phyloP scores from a whole-genome alignment of 2,113 vertebrate species.

The Spilogale gracilis region DNA sequence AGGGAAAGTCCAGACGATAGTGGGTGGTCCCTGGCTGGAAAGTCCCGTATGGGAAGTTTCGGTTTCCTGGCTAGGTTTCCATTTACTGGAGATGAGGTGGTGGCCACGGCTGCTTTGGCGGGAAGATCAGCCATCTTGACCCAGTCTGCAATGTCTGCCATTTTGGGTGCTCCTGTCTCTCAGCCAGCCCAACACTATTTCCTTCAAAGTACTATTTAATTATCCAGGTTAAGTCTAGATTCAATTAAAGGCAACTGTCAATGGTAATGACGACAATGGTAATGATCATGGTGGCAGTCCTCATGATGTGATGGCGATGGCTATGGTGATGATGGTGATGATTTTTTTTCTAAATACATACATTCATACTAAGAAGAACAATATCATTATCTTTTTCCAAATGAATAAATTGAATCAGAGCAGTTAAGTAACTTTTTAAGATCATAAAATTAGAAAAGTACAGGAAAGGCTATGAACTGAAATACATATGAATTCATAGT shows the following conservation, averaged over 20 bases:
- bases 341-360: background rate
- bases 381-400: background rate
- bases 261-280: background rate
- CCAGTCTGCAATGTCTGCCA: no score
- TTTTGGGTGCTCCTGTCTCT: no score
- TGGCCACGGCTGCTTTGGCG: no score
- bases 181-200: background rate
- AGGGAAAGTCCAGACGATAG: no score
- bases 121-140: no score
- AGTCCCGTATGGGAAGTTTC: no score
- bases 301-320: background rate
- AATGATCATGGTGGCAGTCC: background rate
- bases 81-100: no score
- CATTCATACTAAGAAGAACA: background rate
- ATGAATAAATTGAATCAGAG: background rate
- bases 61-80: no score
- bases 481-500: background rate
- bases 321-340: no score
- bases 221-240: background rate
- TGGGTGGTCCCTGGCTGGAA: no score
- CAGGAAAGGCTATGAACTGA: background rate
- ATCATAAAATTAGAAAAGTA: background rate
- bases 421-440: background rate
- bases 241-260: background rate
- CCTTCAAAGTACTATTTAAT: background rate